Evolutionary conservation across 2,888 invertebrate species (phyloP), one percentile per base, ranked within the genome.

Genomic region (Ellobium chinense): DNA sequence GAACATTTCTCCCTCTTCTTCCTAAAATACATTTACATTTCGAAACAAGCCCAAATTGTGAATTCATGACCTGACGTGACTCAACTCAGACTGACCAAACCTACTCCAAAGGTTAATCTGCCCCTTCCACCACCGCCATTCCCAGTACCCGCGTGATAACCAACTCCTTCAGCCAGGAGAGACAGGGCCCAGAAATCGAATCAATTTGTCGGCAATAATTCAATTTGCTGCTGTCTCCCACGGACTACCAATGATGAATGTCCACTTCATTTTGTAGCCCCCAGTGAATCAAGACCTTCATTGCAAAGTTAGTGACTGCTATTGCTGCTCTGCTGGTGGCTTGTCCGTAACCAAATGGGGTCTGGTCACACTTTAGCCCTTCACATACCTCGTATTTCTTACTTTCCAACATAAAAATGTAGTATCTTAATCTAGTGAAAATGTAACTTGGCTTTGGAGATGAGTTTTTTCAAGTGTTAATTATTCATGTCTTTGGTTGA

Each of bases 141-240:
- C 31, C 56, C 46, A 69, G 21, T 31, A 34, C 34, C 24, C 63
- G 34, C 2, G 24, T 31, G 75, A 65, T 75, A 75, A 75, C 65
- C 65, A 75, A 27, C 65, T 34, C 21, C 34, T n/a, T n/a, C n/a
- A n/a, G 60, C 34, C 24, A n/a, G 9, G 1, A 12, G 14, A 34
- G 54, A 74, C 74, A 76, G 7, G n/a, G 34, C 31, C 68, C 58
- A 69, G 69, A 27, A 78, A 58, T 68, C 34, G 34, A 77, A 77
- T 77, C 77, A 77, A 34, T 66, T 77, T 77, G 68, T 56, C 21
- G 18, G 36, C 54, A 75, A 54, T 78, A 69, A 78, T 60, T 62
- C 60, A 78, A 78, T 78, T 78, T 78, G 77, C 14, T n/a, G 24
- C 46, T 54, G 34, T 31, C 46, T 75, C 39, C 36, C 62, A 14